Evolutionary conservation across 1,140 invertebrate species (phyloP).

Genomic region (Leptonema lineaticorne): DNA sequence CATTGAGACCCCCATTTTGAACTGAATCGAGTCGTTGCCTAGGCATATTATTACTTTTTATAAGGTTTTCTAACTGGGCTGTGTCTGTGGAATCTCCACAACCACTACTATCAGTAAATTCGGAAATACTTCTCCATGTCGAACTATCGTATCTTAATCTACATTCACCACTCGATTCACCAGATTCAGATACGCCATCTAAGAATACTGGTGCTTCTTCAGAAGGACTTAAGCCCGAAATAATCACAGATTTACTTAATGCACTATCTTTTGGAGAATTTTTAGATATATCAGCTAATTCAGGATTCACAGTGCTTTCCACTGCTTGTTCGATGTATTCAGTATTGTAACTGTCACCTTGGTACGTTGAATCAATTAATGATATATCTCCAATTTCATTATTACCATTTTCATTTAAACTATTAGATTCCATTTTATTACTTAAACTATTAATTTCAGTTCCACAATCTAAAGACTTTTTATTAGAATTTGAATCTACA

Average conservation of each 20-base stretch:
- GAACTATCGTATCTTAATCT: slow-evolving; percentile 32
- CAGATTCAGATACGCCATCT: slow-evolving; percentile 25
- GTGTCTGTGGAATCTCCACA: not conserved
- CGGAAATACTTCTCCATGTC: slow-evolving; percentile 8
- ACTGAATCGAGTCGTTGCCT: slow-evolving; percentile 39
- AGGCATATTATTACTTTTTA: slow-evolving; percentile 40
- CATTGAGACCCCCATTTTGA: slow-evolving; percentile 42
- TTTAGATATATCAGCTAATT: slow-evolving; percentile 12
- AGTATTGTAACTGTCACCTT: slow-evolving; percentile 21
- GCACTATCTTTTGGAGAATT: not conserved
- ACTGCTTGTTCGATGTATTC: slow-evolving; percentile 33
- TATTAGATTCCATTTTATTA: slow-evolving; percentile 26
- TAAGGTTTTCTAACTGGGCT: not conserved
- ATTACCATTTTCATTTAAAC: slow-evolving; percentile 36
- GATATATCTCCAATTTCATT: slow-evolving; percentile 24
- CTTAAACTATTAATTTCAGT: slow-evolving; percentile 24
- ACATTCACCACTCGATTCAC: slow-evolving; percentile 14
- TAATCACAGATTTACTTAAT: slow-evolving; percentile 19
- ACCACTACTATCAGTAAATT: slow-evolving; percentile 9
- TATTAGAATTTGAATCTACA: slow-evolving; percentile 36
- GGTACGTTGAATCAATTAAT: slow-evolving; percentile 32
- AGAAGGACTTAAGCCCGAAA: slow-evolving; percentile 26
- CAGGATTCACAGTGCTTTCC: slow-evolving; percentile 25
- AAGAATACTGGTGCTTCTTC: slow-evolving; percentile 31
- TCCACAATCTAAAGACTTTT: slow-evolving; percentile 26